Evolutionary conservation across 2,888 invertebrate species (phyloP).

Genomic region (Plusia festucae): DNA sequence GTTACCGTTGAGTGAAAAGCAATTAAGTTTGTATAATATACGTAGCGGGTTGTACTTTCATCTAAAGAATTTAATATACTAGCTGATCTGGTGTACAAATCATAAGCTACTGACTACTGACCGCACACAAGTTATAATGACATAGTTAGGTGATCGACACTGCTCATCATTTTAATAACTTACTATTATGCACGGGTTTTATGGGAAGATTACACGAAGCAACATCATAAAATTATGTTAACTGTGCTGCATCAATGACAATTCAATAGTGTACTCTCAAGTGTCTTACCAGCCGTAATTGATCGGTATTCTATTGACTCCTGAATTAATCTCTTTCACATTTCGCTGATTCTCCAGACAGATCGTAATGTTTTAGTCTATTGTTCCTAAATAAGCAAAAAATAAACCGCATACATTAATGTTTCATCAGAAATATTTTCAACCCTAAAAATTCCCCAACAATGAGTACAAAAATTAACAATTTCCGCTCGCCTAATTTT

Average conservation of each 20-base stretch:
- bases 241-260: background rate
- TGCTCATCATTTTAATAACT: background rate
- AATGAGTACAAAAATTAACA: conserved; percentile 22
- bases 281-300: no score
- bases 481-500: conserved; percentile 35
- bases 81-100: background rate
- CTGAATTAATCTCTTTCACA: no score
- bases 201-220: background rate
- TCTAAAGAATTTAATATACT: conserved; percentile 1
- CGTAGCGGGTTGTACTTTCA: conserved; percentile 1
- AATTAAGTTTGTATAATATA: conserved; percentile 4
- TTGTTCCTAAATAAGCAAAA: conserved; percentile 15
- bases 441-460: background rate
- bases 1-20: background rate
- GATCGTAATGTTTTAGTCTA: no score
- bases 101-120: no score
- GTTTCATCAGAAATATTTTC: background rate
- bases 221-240: background rate
- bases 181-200: background rate
- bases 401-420: conserved; percentile 6
- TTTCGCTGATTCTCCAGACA: no score
- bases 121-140: conserved; percentile 1
- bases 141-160: no score
- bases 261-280: no score
- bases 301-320: no score